Percentiles rank a stretch among this genome's conserved stretches.
Conservation (phyloP, 92 coral and sea anemone species). For the Hydrozoanthus gracilis region DNA sequence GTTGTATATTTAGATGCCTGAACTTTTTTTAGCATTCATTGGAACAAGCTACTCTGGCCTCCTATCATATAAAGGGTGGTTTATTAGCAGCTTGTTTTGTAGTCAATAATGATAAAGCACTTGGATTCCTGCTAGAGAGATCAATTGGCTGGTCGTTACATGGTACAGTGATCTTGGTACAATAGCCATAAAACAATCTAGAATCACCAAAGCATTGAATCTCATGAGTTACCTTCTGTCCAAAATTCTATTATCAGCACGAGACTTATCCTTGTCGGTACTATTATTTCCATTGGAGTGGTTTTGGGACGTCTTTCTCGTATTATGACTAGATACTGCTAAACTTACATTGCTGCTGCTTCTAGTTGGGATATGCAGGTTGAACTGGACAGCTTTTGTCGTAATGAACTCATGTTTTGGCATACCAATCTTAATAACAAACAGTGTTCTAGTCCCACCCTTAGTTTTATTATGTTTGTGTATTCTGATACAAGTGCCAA, state of each 20-base stretch:
- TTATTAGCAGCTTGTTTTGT: constrained; percentile 47
- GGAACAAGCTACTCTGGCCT: constrained; percentile 22
- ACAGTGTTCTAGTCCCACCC: constrained; percentile 10
- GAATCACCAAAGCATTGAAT: constrained; percentile 13
- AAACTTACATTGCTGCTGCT: constrained; percentile 48
- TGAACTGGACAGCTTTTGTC: constrained; percentile 37
- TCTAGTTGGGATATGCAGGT: constrained; percentile 42
- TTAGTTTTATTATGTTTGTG: neutral
- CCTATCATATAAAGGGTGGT: constrained; percentile 24
- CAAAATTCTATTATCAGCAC: constrained; percentile 18
- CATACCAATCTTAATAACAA: constrained; percentile 22
- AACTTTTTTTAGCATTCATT: constrained; percentile 36
- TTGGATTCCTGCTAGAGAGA: constrained; percentile 38
- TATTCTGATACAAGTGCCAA: constrained; percentile 47
- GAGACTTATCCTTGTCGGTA: constrained; percentile 47
- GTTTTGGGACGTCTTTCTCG: constrained; percentile 39
- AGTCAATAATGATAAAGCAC: constrained; percentile 37
- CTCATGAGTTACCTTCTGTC: neutral
- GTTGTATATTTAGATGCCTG: constrained; percentile 62
- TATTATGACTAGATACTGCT: constrained; percentile 60
- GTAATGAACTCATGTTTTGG: constrained; percentile 51
- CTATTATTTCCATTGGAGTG: constrained; percentile 47
- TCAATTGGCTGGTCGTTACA: constrained; percentile 50
- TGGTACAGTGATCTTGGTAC: constrained; percentile 21
- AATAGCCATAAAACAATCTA: neutral